These are phyloP conservation scores for Ginglymostoma cirratum DNA, from an alignment of 2,113 vertebrate species.

Conservation along the genomic window DNA sequence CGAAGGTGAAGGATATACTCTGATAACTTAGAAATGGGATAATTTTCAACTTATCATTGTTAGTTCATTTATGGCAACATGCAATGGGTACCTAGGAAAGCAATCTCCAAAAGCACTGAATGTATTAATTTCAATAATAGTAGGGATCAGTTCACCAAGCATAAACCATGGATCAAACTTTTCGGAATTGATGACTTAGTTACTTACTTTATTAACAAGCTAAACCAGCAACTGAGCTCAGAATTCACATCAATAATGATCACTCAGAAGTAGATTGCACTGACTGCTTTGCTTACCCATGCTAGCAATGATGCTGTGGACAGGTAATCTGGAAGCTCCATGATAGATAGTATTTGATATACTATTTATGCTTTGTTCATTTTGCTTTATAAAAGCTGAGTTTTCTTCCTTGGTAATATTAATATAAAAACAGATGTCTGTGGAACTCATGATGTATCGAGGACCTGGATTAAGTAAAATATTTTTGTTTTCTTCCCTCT, in stretches of 20 bases:
- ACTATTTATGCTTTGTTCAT: slow-evolving; percentile 64
- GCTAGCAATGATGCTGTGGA: slow-evolving; percentile 89
- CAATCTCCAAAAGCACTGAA: neutral
- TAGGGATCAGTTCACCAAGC: neutral
- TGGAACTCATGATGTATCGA: slow-evolving; percentile 78
- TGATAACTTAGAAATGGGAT: neutral
- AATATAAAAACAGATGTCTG: slow-evolving; percentile 89
- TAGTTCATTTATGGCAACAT: neutral
- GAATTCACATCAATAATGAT: too few relatives aligned
- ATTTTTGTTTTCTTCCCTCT: slow-evolving; percentile 88
- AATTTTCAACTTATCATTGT: neutral
- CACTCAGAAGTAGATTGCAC: neutral
- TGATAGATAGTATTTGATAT: slow-evolving; percentile 61
- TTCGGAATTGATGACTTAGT: neutral
- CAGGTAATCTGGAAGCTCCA: slow-evolving; percentile 76
- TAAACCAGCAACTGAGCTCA: neutral
- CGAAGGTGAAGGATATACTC: neutral
- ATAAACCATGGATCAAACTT: neutral
- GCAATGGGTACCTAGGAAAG: neutral
- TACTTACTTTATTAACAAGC: neutral
- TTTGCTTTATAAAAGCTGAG: slow-evolving; percentile 87
- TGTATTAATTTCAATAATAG: neutral
- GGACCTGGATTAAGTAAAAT: slow-evolving; percentile 93
- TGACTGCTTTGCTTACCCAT: slow-evolving; percentile 68
- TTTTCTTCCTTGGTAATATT: slow-evolving; percentile 97